phyloP scores from a whole-genome alignment of 2,113 vertebrate genomes.

The Gadus macrocephalus region DNA sequence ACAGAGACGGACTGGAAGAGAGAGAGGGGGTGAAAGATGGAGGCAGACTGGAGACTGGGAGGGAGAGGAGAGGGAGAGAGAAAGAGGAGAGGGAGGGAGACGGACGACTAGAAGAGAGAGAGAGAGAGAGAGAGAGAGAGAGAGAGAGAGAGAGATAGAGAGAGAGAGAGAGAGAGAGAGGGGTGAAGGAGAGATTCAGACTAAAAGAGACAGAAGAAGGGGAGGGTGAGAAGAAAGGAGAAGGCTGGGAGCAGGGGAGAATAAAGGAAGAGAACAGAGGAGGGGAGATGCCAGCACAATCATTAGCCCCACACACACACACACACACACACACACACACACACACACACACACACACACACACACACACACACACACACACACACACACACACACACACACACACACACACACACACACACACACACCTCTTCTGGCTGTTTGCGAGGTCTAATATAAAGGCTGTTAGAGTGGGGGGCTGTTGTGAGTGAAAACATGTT shows the following conservation, averaged over 20 bases:
- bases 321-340: conserved; percentile 1
- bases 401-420: background rate
- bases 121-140: too few species aligned
- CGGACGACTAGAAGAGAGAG: too few species aligned
- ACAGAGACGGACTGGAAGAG: background rate
- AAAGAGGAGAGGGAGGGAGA: background rate
- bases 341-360: background rate
- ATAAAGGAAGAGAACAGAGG: background rate
- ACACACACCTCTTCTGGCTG: background rate
- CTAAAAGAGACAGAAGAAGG: background rate
- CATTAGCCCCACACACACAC: too few species aligned
- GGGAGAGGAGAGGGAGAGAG: too few species aligned
- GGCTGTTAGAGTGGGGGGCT: too few species aligned
- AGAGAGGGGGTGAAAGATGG: background rate
- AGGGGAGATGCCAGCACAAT: background rate
- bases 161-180: too few species aligned
- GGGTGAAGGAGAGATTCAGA: too few species aligned
- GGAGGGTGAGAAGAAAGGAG: background rate
- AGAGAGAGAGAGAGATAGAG: too few species aligned
- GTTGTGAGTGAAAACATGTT: too few species aligned
- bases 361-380: conserved; percentile 6
- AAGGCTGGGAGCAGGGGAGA: background rate
- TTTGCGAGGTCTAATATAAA: too few species aligned
- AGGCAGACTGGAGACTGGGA: too few species aligned
- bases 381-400: background rate